Evolutionary conservation across 2,797 vertebrate species (phyloP), one percentile per base, ranked within the genome.

Genomic region (Microctenopoma stevenorrisi): DNA sequence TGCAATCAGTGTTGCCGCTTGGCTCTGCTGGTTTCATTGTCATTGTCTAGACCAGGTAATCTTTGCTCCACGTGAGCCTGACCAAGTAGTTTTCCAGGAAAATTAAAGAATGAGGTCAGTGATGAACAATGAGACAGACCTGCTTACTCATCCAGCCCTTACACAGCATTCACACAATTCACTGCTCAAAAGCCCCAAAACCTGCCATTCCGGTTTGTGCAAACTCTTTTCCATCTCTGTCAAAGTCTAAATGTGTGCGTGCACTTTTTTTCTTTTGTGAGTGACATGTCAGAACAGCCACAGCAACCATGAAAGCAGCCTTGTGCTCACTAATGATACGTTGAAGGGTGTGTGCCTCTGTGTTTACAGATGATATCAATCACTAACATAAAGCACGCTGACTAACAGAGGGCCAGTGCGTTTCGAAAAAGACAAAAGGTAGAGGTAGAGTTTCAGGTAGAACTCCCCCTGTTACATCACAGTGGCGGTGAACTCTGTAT

Each of bases 61-160:
- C 51, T 56, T 67, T 76, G 69, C 70, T 76, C 60, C 60, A 54
- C 69, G 65, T 77, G 74, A 84, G 48, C 46, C 62, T 66, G 76
- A 76, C 69, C 79, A 58, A 72, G 80, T 76, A 79, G 78, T 88
- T 88, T 88, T 86, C 47, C 67, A 61, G 51, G n/a, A 48, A 74
- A 74, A 71, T 79, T 55, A 68, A 76, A 88, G 85, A 89, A 88
- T 83, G 87, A 91, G 80, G 84, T 91, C 88, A 89, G 66, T 58
- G 74, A 85, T 64, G 73, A 85, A 71, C 84, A 90, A 88, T 76
- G 89, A 76, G 68, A 71, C 82, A 67, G 73, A 73, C 50, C 74
- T 84, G 83, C 82, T 90, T 66, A 82, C 79, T 91, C 85, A 86
- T 75, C 66, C 65, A 58, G 43, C 48, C 47, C 58, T 51, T 22